phyloP scores from a whole-genome alignment of 2,113 vertebrate genomes.

The Nipponia nippon region DNA sequence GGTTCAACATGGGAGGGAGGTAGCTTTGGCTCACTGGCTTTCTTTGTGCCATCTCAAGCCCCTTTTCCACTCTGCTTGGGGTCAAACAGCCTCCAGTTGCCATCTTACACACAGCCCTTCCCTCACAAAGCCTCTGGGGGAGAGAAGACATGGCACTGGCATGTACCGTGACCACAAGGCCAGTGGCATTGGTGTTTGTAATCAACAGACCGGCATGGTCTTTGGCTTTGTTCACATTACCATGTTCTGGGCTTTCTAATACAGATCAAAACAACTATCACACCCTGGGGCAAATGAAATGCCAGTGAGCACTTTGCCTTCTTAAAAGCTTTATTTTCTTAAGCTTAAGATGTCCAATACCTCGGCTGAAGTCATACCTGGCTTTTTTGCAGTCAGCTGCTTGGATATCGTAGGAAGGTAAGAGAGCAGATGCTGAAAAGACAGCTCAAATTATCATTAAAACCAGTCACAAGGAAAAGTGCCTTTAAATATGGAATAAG shows the following conservation, averaged over 20 bases:
- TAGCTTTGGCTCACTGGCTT: background rate
- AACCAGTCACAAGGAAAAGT: background rate
- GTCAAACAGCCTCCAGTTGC: background rate
- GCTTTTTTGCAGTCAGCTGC: background rate
- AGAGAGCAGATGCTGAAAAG: background rate
- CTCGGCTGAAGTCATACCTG: background rate
- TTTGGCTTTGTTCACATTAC: background rate
- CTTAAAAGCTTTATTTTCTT: background rate
- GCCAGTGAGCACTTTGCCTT: background rate
- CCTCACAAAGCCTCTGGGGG: background rate
- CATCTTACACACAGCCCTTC: background rate
- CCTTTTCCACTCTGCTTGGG: background rate
- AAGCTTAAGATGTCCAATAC: background rate
- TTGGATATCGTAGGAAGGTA: background rate
- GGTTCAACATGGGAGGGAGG: background rate
- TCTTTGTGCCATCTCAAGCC: background rate
- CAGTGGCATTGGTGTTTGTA: background rate
- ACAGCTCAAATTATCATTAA: background rate
- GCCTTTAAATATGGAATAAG: background rate
- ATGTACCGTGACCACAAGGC: accelerated
- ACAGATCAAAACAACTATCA: background rate
- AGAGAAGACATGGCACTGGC: background rate
- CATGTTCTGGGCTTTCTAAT: background rate
- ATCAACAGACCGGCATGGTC: accelerated
- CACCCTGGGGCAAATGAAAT: background rate